A percentile compares a stretch with the other conserved stretches of the same genome.
Evolutionary conservation across 1,140 invertebrate genomes (phyloP).

Genomic region (Lasioglossum albipes): DNA sequence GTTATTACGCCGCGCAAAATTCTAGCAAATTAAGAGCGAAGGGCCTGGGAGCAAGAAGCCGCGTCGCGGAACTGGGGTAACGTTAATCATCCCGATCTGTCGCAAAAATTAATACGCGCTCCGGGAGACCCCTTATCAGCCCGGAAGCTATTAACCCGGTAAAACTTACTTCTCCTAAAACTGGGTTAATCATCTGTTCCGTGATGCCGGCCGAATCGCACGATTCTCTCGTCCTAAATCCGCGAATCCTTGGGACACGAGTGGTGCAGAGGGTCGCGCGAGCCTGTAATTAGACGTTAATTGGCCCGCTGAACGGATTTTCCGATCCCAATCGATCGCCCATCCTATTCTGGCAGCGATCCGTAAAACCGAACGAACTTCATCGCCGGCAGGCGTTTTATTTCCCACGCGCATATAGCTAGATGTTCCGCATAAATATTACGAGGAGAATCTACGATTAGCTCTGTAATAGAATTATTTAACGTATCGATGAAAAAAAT

Average conservation of each 20-base stretch:
- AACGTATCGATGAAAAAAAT: too few species aligned
- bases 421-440: too few species aligned
- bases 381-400: background rate
- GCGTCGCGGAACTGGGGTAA: background rate
- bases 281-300: conserved; percentile 35
- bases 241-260: conserved; percentile 6
- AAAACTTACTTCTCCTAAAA: conserved; percentile 43
- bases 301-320: conserved; percentile 35
- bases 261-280: background rate
- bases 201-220: conserved; percentile 4
- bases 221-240: conserved; percentile 26
- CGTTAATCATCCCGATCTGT: conserved; percentile 20
- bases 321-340: conserved; percentile 27
- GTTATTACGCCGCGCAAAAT: background rate
- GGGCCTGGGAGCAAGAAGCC: background rate
- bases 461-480: too few species aligned
- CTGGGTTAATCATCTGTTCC: conserved; percentile 46
- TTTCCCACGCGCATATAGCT: background rate
- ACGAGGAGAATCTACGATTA: too few species aligned
- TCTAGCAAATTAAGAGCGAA: background rate
- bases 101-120: conserved; percentile 11
- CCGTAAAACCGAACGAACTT: background rate
- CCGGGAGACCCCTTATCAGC: conserved; percentile 18
- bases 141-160: conserved; percentile 49
- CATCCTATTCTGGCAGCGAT: background rate